A percentile compares a stretch with the other conserved stretches of the same genome.
These are phyloP conservation scores for Thera britannica DNA, from an alignment of 2,888 invertebrate genomes.

Conservation along the genomic window DNA sequence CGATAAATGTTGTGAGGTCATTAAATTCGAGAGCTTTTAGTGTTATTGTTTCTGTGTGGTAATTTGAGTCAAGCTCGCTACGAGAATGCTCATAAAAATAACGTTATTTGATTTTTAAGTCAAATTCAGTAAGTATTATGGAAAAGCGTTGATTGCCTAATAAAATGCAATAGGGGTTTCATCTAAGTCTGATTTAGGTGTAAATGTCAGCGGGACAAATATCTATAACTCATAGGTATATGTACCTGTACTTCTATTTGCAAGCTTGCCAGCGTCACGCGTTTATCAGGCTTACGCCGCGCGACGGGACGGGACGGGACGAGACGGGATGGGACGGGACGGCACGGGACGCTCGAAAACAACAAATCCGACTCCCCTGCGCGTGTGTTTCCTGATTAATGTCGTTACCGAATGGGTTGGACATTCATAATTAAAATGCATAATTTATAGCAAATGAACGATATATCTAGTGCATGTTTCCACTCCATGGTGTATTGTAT, in stretches of 20 bases:
- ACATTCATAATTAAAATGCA: constrained; percentile 17
- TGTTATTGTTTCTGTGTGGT: not conserved
- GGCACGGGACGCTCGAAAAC: not conserved
- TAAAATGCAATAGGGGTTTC: too few relatives aligned
- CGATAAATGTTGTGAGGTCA: constrained; percentile 11
- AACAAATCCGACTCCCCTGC: not conserved
- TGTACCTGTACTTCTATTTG: too few relatives aligned
- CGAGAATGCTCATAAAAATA: not conserved
- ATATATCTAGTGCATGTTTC: constrained; percentile 16
- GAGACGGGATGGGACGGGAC: too few relatives aligned
- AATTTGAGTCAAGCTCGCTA: not conserved
- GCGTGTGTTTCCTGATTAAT: not conserved
- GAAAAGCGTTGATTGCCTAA: too few relatives aligned
- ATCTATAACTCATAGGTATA: too few relatives aligned
- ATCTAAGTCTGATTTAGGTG: too few relatives aligned
- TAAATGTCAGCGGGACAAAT: too few relatives aligned
- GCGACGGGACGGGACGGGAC: too few relatives aligned
- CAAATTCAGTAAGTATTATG: not conserved
- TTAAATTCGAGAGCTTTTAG: constrained; percentile 4
- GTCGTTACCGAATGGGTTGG: constrained; percentile 11
- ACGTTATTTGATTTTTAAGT: not conserved
- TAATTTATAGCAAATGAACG: constrained; percentile 12
- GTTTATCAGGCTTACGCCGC: too few relatives aligned
- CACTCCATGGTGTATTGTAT: constrained; percentile 6
- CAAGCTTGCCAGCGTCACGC: too few relatives aligned